Conservation (phyloP, 2,797 vertebrate genomes). For the Pelobates cultripes region DNA sequence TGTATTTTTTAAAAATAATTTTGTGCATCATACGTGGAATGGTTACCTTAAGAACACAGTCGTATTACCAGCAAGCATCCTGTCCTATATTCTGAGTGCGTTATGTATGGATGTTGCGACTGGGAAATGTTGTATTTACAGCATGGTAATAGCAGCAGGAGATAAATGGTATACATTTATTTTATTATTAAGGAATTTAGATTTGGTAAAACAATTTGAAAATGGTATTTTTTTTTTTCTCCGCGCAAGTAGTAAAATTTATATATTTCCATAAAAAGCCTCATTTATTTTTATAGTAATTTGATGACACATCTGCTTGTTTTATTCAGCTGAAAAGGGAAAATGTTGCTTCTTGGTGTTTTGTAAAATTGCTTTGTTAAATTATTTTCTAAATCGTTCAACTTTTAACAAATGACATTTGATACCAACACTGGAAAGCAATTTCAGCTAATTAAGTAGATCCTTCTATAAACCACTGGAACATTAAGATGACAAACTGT, state of each 20-base stretch:
- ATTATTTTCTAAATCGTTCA: slow-evolving; percentile 85
- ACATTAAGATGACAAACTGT: slow-evolving; percentile 98
- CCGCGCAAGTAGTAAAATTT: slow-evolving; percentile 75
- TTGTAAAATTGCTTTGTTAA: slow-evolving; percentile 81
- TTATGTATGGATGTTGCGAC: slow-evolving; percentile 7
- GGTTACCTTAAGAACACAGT: neutral
- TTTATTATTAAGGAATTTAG: slow-evolving; percentile 73
- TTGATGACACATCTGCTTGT: slow-evolving; percentile 81
- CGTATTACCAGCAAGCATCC: neutral
- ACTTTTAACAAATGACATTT: slow-evolving; percentile 89
- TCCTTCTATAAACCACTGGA: slow-evolving; percentile 89
- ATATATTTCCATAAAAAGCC: slow-evolving; percentile 75
- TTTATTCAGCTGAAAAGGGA: slow-evolving; percentile 77
- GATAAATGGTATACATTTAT: slow-evolving; percentile 66
- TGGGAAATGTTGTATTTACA: slow-evolving; percentile 63
- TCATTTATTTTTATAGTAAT: slow-evolving; percentile 82
- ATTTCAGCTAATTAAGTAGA: slow-evolving; percentile 94
- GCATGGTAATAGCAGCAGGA: slow-evolving; percentile 59
- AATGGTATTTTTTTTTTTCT: slow-evolving; percentile 66
- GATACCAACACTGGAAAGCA: slow-evolving; percentile 89
- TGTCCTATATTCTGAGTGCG: neutral
- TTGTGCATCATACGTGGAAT: neutral
- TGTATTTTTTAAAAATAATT: neutral
- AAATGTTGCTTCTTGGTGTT: slow-evolving; percentile 82
- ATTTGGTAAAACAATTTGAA: slow-evolving; percentile 71